Base-by-base conservation (phyloP, 2,888 invertebrate genomes). In the Parapristionchus giblindavisi region DNA sequence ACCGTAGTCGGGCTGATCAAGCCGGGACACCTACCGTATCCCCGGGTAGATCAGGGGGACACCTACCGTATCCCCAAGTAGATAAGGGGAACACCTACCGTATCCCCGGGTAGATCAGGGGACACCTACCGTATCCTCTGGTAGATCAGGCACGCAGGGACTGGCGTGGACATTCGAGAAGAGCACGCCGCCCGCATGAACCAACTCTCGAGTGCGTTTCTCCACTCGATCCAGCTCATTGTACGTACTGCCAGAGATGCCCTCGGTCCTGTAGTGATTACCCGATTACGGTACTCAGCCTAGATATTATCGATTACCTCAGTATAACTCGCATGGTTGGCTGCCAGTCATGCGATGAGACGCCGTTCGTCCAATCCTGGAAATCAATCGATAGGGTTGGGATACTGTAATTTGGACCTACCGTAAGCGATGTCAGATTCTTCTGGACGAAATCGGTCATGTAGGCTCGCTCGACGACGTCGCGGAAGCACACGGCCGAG, bases 401-500 rank as follows among this genome's bases (percentile, higher is more conserved):
- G 17, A n/a, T 17, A n/a, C 6, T n/a, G 56, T n/a, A 40, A 66
- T n/a, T n/a, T n/a, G n/a, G n/a, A n/a, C 82, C 79, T 48, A 78
- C 79, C 34, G 77, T 78, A 24, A 85, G 77, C 11, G 81, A 75
- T 21, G 80, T 80, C 34, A 85, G 78, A 75, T 83, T 85, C 61
- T 79, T 75, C 21, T 83, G 79, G 24, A 84, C 81, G 65, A 79
- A 85, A 71, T 85, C 85, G 4, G 85, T 75, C 63, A 85, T 63
- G 75, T 84, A 84, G 75, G 82, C 78, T n/a, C 76, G 65, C 29
- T 82, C 75, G 17, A 83, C 82, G 24, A 84, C 80, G 40, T 85
- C 81, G 14, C 85, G 82, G 78, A 85, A 85, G 77, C 85, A 84
- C 34, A 85, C 77, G 17, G 85, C 85, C 51, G 85, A 83, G 77